These are phyloP conservation scores for Drosophila rufa DNA, from an alignment of 1,140 invertebrate genomes.

Conservation along the genomic window DNA sequence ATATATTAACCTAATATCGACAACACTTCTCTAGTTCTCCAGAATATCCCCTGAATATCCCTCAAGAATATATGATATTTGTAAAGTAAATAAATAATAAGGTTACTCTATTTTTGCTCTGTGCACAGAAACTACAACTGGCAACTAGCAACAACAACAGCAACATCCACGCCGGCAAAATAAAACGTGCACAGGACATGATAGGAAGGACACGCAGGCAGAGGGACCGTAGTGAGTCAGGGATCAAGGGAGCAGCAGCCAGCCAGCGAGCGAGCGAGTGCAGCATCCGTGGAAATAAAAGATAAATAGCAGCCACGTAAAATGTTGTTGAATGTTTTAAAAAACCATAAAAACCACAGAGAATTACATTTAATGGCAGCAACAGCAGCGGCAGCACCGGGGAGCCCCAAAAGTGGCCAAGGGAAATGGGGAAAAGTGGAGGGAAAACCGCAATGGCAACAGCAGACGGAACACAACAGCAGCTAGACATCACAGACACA, in stretches of 20 bases:
- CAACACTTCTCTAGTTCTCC: no score
- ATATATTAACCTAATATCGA: no score
- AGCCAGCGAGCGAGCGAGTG: neutral
- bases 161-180: constrained; percentile 4
- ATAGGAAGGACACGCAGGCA: constrained; percentile 3
- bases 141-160: constrained; percentile 45
- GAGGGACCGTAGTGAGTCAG: neutral
- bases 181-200: constrained; percentile 38
- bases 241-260: neutral
- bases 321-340: constrained; percentile 84
- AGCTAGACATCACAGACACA: constrained; percentile 36
- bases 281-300: constrained; percentile 66
- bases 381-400: constrained; percentile 41
- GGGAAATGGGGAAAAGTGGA: neutral
- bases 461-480: constrained; percentile 26
- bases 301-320: constrained; percentile 84
- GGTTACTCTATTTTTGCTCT: no score
- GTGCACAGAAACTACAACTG: constrained; percentile 3
- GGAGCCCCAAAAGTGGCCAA: constrained; percentile 21
- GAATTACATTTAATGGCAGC: constrained; percentile 82
- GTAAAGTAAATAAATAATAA: no score
- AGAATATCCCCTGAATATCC: no score
- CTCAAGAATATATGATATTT: no score
- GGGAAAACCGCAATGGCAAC: constrained; percentile 67
- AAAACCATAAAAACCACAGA: constrained; percentile 84